Evolutionary conservation across 2,797 vertebrate species (phyloP), one percentile per base, ranked within the genome.

Genomic region (Molossus molossus): DNA sequence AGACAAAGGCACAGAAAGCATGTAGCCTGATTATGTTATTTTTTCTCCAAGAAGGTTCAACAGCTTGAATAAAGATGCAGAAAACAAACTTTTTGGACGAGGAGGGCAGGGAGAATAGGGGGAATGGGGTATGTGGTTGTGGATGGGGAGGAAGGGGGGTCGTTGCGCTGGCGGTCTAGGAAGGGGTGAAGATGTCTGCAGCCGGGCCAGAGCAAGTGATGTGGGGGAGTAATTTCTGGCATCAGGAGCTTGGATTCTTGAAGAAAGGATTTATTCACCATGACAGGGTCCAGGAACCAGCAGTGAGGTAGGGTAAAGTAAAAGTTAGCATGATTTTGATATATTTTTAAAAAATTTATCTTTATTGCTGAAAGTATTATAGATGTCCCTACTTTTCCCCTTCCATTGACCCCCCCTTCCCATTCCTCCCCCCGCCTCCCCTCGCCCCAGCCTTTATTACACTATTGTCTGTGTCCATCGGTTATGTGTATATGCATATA

Each of bases 11-110:
- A 37, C 67, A 89, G 55, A 90, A 72, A 73, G 85, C 25, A 20
- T 70, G 87, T 57, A 76, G 23, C 9, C 21, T 37, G 3, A 48
- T 64, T 58, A 58, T 37, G 14, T 57, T 83, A 20, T 60, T 92
- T 45, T 45, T 93, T 57, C 55, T 93, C 70, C 33, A 84, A 69
- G 50, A 60, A 73, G 45, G 37, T 76, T 89, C 76, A 73, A 45
- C 45, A 90, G 37, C 65, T 94, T 85, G 67, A 92, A 37, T 69
- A 85, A 81, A 87, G 40, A 81, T 37, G 27, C 27, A 95, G 64
- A 48, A 87, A 77, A 95, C 83, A 33, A 80, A 62, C 3, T 3
- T 14, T 65, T 55, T 0, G 9, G 62, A 27, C 23, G 77, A 77
- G 10, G 11, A 92, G 62, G 67, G n/a, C 50, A 73, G 37, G 27